Conservation (phyloP, 2,888 invertebrate species). For the Meganola albula region DNA sequence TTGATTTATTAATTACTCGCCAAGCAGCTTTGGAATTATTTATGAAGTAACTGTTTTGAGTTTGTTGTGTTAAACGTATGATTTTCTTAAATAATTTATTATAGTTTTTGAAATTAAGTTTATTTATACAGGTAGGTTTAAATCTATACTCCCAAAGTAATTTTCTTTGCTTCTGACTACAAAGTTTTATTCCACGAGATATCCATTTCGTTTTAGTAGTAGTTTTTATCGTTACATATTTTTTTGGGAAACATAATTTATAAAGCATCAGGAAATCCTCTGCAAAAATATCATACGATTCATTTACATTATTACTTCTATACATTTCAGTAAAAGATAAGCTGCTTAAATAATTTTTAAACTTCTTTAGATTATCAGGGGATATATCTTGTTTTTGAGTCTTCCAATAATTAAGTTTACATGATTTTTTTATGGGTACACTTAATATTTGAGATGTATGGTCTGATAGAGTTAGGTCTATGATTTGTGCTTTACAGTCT, state of each 20-base stretch:
- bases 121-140: conserved; percentile 1
- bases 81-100: no score
- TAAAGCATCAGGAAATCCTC: background rate
- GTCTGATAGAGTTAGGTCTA: conserved; percentile 1
- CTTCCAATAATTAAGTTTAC: conserved; percentile 3
- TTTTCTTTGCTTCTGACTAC: conserved; percentile 1
- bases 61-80: background rate
- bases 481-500: background rate
- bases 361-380: background rate
- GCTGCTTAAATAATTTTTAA: background rate
- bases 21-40: no score
- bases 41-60: no score
- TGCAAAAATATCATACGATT: background rate
- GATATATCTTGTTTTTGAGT: background rate
- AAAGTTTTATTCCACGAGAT: no score
- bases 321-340: background rate
- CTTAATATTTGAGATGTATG: conserved; percentile 2
- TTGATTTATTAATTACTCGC: no score
- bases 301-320: background rate
- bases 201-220: background rate
- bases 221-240: background rate
- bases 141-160: conserved; percentile 3
- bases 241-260: conserved; percentile 1
- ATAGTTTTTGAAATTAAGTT: no score
- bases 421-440: conserved; percentile 3